Percentiles rank a stretch among this genome's conserved stretches.
These are phyloP conservation scores for Erythrolamprus reginae DNA, from an alignment of 2,113 vertebrate species.

Conservation along the genomic window DNA sequence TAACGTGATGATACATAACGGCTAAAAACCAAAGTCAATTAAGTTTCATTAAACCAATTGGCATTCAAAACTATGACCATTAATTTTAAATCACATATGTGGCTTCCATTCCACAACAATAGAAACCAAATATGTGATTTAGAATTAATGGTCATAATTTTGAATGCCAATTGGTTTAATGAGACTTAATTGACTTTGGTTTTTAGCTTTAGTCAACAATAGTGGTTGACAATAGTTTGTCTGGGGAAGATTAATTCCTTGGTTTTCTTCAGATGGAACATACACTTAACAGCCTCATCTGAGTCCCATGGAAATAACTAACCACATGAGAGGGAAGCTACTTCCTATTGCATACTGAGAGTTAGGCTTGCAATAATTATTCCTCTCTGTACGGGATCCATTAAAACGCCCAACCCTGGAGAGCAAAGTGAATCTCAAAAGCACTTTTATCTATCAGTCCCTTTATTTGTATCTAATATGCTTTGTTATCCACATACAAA, in stretches of 20 bases:
- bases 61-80: background rate
- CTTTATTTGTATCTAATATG: background rate
- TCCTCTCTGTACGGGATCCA: background rate
- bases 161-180: background rate
- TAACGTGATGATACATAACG: background rate
- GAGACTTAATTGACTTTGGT: constrained; percentile 33
- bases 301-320: background rate
- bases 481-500: background rate
- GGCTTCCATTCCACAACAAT: background rate
- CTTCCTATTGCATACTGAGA: background rate
- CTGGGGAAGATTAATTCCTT: constrained; percentile 16
- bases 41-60: background rate
- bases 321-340: background rate
- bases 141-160: constrained; percentile 7
- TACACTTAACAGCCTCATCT: background rate
- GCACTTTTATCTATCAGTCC: background rate
- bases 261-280: background rate
- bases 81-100: background rate
- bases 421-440: background rate
- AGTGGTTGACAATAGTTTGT: constrained; percentile 21
- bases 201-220: constrained; percentile 31
- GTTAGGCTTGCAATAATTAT: background rate
- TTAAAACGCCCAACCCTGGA: background rate
- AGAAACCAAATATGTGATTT: background rate
- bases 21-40: constrained; percentile 38